phyloP scores from a whole-genome alignment of 2,888 invertebrate genomes.

The Syrista parreyssii region DNA sequence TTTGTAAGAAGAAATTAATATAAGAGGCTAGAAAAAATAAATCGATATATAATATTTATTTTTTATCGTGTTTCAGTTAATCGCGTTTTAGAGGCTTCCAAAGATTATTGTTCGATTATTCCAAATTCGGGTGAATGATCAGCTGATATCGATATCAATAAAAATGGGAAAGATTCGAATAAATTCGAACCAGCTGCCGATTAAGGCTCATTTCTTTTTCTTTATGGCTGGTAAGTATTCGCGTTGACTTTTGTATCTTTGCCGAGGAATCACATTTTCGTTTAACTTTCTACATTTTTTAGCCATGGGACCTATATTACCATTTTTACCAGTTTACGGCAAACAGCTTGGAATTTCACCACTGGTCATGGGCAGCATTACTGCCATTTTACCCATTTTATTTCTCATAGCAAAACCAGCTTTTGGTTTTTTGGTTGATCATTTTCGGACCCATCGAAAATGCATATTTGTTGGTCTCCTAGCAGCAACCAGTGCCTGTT shows the following conservation, averaged over 20 bases:
- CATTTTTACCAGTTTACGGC: slow-evolving; percentile 82
- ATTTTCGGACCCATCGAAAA: slow-evolving; percentile 77
- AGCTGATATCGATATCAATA: neutral
- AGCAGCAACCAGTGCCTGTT: slow-evolving; percentile 74
- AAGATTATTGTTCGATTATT: neutral
- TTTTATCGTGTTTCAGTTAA: neutral
- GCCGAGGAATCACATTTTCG: neutral
- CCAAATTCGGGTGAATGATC: neutral
- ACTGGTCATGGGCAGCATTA: slow-evolving; percentile 81
- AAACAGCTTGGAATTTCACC: slow-evolving; percentile 82
- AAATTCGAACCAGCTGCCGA: slow-evolving; percentile 77
- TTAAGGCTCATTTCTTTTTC: slow-evolving; percentile 89
- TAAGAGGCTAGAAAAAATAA: neutral
- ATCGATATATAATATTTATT: neutral
- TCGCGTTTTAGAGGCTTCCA: neutral
- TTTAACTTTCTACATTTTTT: slow-evolving; percentile 20
- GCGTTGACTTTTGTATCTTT: neutral
- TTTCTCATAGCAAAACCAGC: slow-evolving; percentile 82
- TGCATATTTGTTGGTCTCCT: slow-evolving; percentile 78
- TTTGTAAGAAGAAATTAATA: neutral
- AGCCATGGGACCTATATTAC: slow-evolving; percentile 86
- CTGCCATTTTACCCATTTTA: slow-evolving; percentile 79
- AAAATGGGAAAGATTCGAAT: slow-evolving; percentile 69
- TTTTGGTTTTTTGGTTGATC: slow-evolving; percentile 82
- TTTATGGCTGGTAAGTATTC: slow-evolving; percentile 84